These are phyloP conservation scores for Leguminivora glycinivorella DNA, from an alignment of 1,140 invertebrate genomes.

Conservation along the genomic window DNA sequence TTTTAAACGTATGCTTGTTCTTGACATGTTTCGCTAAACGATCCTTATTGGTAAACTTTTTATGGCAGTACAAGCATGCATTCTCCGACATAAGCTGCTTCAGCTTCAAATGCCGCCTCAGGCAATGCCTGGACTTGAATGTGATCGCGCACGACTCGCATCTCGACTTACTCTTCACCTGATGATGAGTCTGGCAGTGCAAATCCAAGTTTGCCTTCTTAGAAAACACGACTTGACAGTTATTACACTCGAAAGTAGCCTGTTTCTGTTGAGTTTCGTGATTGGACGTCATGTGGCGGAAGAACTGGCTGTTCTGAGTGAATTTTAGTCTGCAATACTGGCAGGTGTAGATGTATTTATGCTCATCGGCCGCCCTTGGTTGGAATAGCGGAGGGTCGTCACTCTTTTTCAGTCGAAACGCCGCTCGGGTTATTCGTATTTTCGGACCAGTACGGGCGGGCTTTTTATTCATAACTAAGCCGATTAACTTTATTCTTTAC, in stretches of 20 bases:
- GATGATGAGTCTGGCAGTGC: constrained; percentile 65
- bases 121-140: constrained; percentile 68
- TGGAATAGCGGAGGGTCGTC: constrained; percentile 40
- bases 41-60: constrained; percentile 65
- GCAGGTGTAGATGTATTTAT: constrained; percentile 64
- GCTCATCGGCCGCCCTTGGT: constrained; percentile 40
- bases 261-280: constrained; percentile 60
- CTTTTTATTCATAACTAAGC: constrained; percentile 68
- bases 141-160: constrained; percentile 67
- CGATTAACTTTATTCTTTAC: constrained; percentile 27
- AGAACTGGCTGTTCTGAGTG: constrained; percentile 68
- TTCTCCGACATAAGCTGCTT: constrained; percentile 65
- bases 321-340: constrained; percentile 70
- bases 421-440: constrained; percentile 59
- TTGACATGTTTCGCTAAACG: constrained; percentile 57
- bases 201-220: constrained; percentile 64
- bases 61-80: constrained; percentile 65
- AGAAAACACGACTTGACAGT: constrained; percentile 66
- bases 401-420: constrained; percentile 39
- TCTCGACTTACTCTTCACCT: constrained; percentile 61
- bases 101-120: constrained; percentile 65
- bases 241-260: constrained; percentile 66
- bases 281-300: constrained; percentile 69
- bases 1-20: constrained; percentile 67
- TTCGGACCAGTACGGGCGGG: constrained; percentile 64